Conservation (phyloP, 1,140 invertebrate species). For the Aphidius gifuensis region DNA sequence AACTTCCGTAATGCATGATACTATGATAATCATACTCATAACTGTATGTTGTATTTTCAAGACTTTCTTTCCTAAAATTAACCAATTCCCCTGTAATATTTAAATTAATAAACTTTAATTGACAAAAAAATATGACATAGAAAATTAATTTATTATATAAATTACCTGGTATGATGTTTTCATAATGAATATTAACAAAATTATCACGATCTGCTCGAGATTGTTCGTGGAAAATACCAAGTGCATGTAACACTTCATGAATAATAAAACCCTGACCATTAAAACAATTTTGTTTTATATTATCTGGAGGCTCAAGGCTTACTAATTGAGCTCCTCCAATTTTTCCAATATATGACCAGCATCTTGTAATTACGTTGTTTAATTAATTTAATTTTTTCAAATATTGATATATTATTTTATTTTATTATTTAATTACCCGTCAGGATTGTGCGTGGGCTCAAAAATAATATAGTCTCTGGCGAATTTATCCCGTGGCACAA, state of each 20-base stretch:
- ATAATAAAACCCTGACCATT: constrained; percentile 61
- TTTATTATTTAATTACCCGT: constrained; percentile 43
- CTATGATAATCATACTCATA: constrained; percentile 72
- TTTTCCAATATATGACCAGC: constrained; percentile 67
- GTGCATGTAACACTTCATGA: constrained; percentile 67
- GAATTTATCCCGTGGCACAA: constrained; percentile 63
- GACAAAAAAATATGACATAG: no score
- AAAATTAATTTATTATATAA: background rate
- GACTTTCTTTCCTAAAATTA: constrained; percentile 63
- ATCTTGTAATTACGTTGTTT: constrained; percentile 37
- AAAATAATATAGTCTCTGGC: constrained; percentile 62
- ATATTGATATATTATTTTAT: constrained; percentile 4
- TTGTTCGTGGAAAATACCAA: constrained; percentile 68
- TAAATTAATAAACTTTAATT: constrained; percentile 5
- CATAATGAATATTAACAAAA: constrained; percentile 58
- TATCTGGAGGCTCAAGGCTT: constrained; percentile 63
- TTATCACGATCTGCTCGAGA: constrained; percentile 62
- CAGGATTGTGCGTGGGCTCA: constrained; percentile 64
- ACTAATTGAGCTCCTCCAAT: constrained; percentile 66
- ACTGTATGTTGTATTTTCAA: constrained; percentile 61
- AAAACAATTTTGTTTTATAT: constrained; percentile 59
- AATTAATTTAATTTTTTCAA: constrained; percentile 7
- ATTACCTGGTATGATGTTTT: constrained; percentile 60
- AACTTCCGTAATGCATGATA: constrained; percentile 71
- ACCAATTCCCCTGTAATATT: constrained; percentile 55